Conservation (phyloP, 2,113 vertebrate species). For the Cryptomyrus ogoouensis region DNA sequence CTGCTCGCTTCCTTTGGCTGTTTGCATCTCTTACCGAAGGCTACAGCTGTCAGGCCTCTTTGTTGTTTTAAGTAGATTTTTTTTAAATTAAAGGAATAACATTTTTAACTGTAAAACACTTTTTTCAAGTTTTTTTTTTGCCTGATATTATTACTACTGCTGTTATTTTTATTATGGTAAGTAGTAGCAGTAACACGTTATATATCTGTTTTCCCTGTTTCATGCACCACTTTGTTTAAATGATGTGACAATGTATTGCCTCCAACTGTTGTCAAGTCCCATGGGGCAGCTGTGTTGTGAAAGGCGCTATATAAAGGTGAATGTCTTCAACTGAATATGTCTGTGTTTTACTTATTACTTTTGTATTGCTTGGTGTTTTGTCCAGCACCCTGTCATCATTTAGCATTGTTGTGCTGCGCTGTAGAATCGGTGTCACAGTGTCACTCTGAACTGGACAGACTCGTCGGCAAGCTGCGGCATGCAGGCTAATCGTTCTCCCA, state of each 20-base stretch:
- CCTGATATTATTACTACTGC: not conserved
- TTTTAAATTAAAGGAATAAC: not conserved
- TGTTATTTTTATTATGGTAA: not conserved
- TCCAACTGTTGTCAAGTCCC: not conserved
- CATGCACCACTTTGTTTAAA: not conserved
- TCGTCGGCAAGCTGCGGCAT: slow-evolving; percentile 23
- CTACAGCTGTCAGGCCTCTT: not conserved
- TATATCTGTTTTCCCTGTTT: not conserved
- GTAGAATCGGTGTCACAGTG: not conserved
- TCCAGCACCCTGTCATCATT: not conserved
- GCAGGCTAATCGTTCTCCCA: slow-evolving; percentile 45
- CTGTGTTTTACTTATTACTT: not conserved
- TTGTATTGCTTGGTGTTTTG: not conserved
- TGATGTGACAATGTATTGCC: not conserved
- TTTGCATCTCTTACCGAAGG: not conserved
- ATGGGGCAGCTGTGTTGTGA: not conserved
- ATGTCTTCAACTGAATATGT: not conserved
- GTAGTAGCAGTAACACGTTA: not conserved
- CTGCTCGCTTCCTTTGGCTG: not conserved
- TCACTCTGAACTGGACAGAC: not conserved
- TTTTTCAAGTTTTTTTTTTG: not conserved
- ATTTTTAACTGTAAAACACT: not conserved
- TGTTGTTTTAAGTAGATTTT: not conserved
- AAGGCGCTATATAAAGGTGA: not conserved
- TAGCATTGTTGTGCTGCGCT: not conserved